Evolutionary conservation across 30 jellyfish, hydroid and myxozoan genomes (phyloP), one percentile per base, ranked within the genome.

Genomic region (Sanderia malayensis): DNA sequence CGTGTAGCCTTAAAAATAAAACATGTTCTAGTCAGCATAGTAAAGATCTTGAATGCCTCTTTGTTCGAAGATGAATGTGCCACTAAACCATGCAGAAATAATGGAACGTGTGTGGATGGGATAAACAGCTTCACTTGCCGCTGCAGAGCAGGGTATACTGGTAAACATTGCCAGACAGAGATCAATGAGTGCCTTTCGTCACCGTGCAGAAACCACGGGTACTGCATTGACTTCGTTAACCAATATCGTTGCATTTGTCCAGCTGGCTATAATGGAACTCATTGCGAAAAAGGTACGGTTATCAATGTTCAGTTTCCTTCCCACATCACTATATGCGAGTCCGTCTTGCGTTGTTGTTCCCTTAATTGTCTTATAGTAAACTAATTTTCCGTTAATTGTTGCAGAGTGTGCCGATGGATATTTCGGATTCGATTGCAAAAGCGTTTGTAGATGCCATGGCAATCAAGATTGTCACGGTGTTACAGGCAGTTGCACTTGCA

Each of bases 351-450:
- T n/a, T n/a, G n/a, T n/a, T n/a, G n/a, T n/a, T n/a, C n/a, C n/a
- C n/a, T n/a, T n/a, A n/a, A n/a, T n/a, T n/a, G n/a, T n/a, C n/a
- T n/a, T n/a, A n/a, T n/a, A n/a, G n/a, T n/a, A n/a, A n/a, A n/a
- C n/a, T n/a, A n/a, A n/a, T n/a, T n/a, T n/a, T n/a, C n/a, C n/a
- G n/a, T n/a, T n/a, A n/a, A n/a, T n/a, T 17, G 1, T 81, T 81
- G 30, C 71, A 82, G 94, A 82, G 59, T 82, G 94, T 53, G 71
- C 61, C 32, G 76, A 62, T 47, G 84, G 94, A 8, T 82, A 46
- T 28, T 82, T 52, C 67, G 94, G 94, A 17, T 67, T 37, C 34
- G 81, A 67, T 21, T 82, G 94, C 83, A 65, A 71, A 47, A 78
- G 94, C 0, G 41, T 63, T 9, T 82, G 94, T 23, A 19, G 70